phyloP scores from a whole-genome alignment of 2,113 vertebrate genomes.

The Lonchura striata region DNA sequence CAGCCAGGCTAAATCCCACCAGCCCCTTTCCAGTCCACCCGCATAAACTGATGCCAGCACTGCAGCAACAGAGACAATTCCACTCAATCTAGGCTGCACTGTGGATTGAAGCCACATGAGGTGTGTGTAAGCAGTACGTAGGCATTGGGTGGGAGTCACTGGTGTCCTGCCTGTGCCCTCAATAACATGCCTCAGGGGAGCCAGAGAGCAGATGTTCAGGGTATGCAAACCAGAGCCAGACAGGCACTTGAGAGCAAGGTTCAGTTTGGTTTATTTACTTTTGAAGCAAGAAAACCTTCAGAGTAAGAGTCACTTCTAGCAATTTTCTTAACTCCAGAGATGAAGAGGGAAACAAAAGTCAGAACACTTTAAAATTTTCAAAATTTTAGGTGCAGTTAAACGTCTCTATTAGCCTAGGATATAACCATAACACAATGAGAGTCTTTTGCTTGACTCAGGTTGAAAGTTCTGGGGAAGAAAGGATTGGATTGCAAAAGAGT shows the following conservation, averaged over 20 bases:
- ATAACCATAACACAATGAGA: background rate
- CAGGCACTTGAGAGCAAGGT: background rate
- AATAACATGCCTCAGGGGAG: background rate
- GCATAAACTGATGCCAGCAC: background rate
- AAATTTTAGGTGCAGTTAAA: background rate
- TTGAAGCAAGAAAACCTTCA: background rate
- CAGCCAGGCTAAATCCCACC: background rate
- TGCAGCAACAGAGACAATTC: background rate
- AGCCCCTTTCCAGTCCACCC: background rate
- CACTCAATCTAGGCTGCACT: background rate
- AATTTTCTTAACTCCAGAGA: background rate
- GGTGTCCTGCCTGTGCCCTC: background rate
- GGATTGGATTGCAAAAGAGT: background rate
- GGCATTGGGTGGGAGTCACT: background rate
- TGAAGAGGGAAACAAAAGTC: background rate
- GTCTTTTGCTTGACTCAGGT: background rate
- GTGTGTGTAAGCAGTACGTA: rapidly evolving
- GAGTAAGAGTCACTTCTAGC: background rate
- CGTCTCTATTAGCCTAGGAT: background rate
- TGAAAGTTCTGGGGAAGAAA: background rate
- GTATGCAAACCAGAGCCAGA: background rate
- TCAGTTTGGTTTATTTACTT: background rate
- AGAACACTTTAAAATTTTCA: background rate
- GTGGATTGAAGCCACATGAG: rapidly evolving
- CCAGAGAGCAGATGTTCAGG: background rate